Base-by-base conservation (phyloP, 2,113 vertebrate species). In the Triplophysa siluroides region DNA sequence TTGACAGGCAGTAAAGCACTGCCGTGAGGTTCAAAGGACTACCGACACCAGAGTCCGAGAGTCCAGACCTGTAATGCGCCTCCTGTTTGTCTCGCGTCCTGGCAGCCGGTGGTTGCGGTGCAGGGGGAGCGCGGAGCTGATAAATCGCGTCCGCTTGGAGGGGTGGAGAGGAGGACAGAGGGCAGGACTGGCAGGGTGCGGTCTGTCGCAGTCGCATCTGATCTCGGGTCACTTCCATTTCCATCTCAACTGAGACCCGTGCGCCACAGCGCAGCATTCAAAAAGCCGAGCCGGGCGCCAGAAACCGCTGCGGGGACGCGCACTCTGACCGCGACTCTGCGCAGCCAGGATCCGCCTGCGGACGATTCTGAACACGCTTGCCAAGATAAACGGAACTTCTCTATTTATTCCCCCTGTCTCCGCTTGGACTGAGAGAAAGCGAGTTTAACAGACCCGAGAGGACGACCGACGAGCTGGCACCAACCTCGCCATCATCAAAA, bases 321-420 rank as follows among this genome's bases (percentile, higher is more conserved):
- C 86, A 29, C 73, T 88, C 76, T 89, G 92, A 93, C 93, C 93
- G 89, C 93, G 88, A 83, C 81, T 87, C 90, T 83, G 78, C 88
- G 89, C 89, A 82, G 66, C 52, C 79, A 81, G 83, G 86, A 87
- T 81, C 63, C 88, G 87, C 89, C 86, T 88, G 89, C 80, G 86
- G 86, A 82, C 85, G 90, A 90, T 92, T 94, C 92, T 92, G 89
- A 92, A 90, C 88, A 91, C 85, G 85, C 86, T 85, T 92, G 94
- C 94, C 95, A 96, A 96, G 90, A 94, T 88, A 94, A 96, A 96
- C 94, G 90, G 93, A 89, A 91, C 90, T 91, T 86, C 90, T 90
- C 94, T 96, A 96, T 96, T 95, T 95, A 96, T 95, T 87, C 88
- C 88, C 81, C 89, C 61, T 90, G 90, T 86, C 90, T 89, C 90